Evolutionary conservation across 2,888 invertebrate species (phyloP), one percentile per base, ranked within the genome.

Genomic region (Caenorhabditis plicata): DNA sequence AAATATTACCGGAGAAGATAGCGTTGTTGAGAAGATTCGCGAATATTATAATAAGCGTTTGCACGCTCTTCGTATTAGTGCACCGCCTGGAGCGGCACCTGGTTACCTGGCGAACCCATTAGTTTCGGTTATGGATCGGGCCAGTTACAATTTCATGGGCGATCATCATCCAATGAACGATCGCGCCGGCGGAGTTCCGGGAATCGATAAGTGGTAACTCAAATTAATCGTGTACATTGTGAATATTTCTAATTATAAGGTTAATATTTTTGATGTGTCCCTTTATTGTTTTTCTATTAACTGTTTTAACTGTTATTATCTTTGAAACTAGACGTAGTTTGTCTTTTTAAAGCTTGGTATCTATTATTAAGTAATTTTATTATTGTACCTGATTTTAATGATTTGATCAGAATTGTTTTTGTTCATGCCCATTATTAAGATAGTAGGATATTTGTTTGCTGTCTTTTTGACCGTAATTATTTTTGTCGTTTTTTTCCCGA

Each of bases 71-170:
- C 36, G 58, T 4, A 41, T 58, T n/a, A 35, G 35, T n/a, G 46
- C 46, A 8, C 58, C 58, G 20, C 58, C 58, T 4, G 58, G 58
- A 5, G 52, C 58, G 1, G 58, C 58, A 26, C 58, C 58, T 9
- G 58, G 58, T 13, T 58, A 58, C 27, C 15, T 43, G 27, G 35
- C 39, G 20, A 52, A 52, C 19, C 57, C 57, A 3, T 19, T 56
- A 15, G 40, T 51, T 19, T 40, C 46, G 13, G 41, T 48, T n/a
- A 23, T 48, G 22, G 54, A 54, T 23, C 48, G 54, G 5, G 33
- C 17, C 17, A 43, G 23, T 22, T 45, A 13, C 44, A 51, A 44
- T 43, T 29, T 51, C 15, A 19, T 52, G 20, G 44, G 43, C 11
- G 39, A 43, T 3, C 13, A 20, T 15, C 40, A 40, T 22, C 27